Evolutionary conservation across 2,797 vertebrate species (phyloP), one percentile per base, ranked within the genome.

Genomic region (Hafferia zeledoni): DNA sequence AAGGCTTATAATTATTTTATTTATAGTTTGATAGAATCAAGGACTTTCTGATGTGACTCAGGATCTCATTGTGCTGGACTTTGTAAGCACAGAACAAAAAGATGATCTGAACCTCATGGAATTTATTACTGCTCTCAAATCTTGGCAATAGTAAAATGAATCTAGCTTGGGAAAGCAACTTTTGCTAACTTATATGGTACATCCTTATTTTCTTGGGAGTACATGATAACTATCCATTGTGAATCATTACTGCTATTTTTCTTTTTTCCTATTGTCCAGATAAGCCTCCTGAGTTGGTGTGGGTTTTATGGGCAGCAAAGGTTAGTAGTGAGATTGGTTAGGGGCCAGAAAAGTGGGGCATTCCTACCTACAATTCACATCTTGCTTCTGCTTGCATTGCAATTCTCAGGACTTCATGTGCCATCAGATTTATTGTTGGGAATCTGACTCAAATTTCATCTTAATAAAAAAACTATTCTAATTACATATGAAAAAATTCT

Each of bases 391-490:
- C 74, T 89, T 90, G 44, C 39, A 18, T 65, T 95, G 71, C 79
- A 96, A 46, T 95, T 97, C 91, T 93, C 76, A 89, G 64, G 46
- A 59, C 91, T 89, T 96, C 75, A 91, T 30, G 9, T 85, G 27
- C 75, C 94, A 53, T 74, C 83, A 93, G 88, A 96, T 97, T 93
- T 96, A 96, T 83, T 68, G 50, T 25, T 91, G 14, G 43, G 44
- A 96, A 95, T 95, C 59, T 56, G 43, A 77, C 94, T 95, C 70
- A 90, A 78, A 89, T 31, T 71, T 64, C n/a, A 60, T 90, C 74
- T 94, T 94, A 83, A 96, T 90, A 93, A 96, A 96, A 89, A 89
- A 94, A 50, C 60, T 87, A 68, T 89, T 67, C 31, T 95, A 94
- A 96, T 96, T 95, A 65, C 35, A 75, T 81, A 53, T 49, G 10